phyloP scores from a whole-genome alignment of 2,888 invertebrate species.

The Cephus sareptanus region DNA sequence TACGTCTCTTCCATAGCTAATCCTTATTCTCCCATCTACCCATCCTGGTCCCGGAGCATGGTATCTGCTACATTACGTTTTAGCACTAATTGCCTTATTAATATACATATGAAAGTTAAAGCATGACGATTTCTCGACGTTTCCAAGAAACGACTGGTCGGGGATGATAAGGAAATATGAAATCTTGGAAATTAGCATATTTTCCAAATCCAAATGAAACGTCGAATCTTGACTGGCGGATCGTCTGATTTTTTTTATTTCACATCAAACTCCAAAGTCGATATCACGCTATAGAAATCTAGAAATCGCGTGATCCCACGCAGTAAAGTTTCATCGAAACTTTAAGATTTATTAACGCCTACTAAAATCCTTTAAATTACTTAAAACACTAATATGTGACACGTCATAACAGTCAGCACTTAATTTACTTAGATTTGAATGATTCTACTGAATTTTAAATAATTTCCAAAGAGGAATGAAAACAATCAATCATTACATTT shows the following conservation, averaged over 20 bases:
- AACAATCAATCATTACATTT: background rate
- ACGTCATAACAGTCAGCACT: background rate
- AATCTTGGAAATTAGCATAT: background rate
- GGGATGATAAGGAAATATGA: background rate
- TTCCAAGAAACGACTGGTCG: background rate
- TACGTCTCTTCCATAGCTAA: conserved; percentile 14
- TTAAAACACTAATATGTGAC: background rate
- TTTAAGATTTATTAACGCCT: background rate
- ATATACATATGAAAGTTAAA: conserved; percentile 49
- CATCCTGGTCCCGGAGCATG: background rate
- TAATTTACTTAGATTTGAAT: background rate
- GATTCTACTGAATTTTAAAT: background rate
- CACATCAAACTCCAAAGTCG: background rate
- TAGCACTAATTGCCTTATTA: conserved; percentile 54
- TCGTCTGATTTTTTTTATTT: background rate
- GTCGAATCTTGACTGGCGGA: background rate
- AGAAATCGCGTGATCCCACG: background rate
- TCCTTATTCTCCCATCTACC: conserved; percentile 1
- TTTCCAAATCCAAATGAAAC: background rate
- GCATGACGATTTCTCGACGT: background rate
- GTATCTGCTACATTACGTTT: conserved; percentile 46
- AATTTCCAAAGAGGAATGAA: background rate
- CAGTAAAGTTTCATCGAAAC: background rate
- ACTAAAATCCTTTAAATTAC: background rate
- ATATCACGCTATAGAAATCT: background rate